A percentile compares a stretch with the other conserved stretches of the same genome.
Evolutionary conservation across 2,797 vertebrate species (phyloP).

Genomic region (Iguana delicatissima): DNA sequence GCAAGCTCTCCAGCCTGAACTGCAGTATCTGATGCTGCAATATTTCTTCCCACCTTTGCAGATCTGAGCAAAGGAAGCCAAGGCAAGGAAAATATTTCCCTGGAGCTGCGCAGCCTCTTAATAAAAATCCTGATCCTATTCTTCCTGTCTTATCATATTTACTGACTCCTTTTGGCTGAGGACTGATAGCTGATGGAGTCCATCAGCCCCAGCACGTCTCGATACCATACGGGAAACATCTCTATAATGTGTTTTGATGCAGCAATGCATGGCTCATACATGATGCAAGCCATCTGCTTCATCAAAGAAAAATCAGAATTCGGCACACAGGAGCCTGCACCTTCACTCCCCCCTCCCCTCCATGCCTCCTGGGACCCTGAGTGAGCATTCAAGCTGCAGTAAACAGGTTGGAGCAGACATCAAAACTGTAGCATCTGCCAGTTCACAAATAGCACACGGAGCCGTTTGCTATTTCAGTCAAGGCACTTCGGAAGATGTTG

Average conservation of each 20-base stretch:
- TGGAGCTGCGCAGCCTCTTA: rapidly evolving
- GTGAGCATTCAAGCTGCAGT: slow-evolving; percentile 28
- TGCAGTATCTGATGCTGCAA: background rate
- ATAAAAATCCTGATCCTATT: background rate
- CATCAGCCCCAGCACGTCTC: background rate
- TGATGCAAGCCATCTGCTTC: slow-evolving; percentile 3
- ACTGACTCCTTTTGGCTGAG: background rate
- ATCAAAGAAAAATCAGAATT: slow-evolving; percentile 18
- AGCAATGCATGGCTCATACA: background rate
- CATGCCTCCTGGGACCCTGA: background rate
- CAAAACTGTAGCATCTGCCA: slow-evolving; percentile 48
- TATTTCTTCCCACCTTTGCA: background rate
- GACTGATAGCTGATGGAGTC: slow-evolving; percentile 20
- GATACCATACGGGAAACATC: slow-evolving; percentile 2
- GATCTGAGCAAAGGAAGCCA: background rate
- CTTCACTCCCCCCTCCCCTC: background rate
- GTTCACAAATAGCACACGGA: background rate
- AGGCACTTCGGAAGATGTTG: slow-evolving; percentile 4
- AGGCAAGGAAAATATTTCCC: background rate
- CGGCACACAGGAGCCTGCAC: background rate
- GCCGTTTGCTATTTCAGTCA: slow-evolving; percentile 36
- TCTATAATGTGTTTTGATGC: background rate
- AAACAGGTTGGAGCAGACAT: slow-evolving; percentile 35
- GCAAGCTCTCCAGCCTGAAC: background rate
- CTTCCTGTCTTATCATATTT: slow-evolving; percentile 31